These are phyloP conservation scores for Pygoscelis adeliae DNA, from an alignment of 2,113 vertebrate species.

Conservation along the genomic window DNA sequence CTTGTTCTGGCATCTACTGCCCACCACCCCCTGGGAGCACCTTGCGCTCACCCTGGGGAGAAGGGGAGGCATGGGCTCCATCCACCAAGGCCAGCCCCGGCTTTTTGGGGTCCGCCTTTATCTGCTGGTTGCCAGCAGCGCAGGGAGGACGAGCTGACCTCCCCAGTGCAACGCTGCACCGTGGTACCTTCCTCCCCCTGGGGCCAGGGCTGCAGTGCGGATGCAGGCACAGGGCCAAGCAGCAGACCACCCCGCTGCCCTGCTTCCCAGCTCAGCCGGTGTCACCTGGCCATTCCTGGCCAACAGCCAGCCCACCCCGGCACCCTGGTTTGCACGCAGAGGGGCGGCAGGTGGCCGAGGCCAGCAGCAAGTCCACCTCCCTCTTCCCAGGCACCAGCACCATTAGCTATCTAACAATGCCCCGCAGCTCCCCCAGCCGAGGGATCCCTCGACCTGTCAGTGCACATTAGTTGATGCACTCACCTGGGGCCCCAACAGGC, in stretches of 20 bases:
- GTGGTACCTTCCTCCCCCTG: accelerated
- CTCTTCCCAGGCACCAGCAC: neutral
- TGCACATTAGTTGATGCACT: neutral
- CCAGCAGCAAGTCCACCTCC: neutral
- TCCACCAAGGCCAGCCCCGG: neutral
- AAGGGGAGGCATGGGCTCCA: neutral
- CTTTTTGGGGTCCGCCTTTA: neutral
- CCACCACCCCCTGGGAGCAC: neutral
- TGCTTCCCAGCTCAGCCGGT: neutral
- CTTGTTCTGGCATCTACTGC: conserved; percentile 8
- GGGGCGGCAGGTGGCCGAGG: neutral
- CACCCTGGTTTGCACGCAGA: neutral
- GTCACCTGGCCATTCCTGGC: neutral
- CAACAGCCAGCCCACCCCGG: neutral
- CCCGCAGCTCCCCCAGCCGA: accelerated
- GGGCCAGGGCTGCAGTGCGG: accelerated
- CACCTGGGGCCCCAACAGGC: neutral
- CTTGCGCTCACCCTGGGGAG: neutral
- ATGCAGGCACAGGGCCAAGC: neutral
- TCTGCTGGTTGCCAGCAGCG: neutral
- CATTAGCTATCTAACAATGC: accelerated
- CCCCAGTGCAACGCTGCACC: accelerated
- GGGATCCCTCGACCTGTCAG: neutral
- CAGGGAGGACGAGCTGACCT: accelerated
- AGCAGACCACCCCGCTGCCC: neutral